A percentile compares a stretch with the other conserved stretches of the same genome.
These are phyloP conservation scores for Autographa pulchrina DNA, from an alignment of 2,888 invertebrate genomes.

Conservation along the genomic window DNA sequence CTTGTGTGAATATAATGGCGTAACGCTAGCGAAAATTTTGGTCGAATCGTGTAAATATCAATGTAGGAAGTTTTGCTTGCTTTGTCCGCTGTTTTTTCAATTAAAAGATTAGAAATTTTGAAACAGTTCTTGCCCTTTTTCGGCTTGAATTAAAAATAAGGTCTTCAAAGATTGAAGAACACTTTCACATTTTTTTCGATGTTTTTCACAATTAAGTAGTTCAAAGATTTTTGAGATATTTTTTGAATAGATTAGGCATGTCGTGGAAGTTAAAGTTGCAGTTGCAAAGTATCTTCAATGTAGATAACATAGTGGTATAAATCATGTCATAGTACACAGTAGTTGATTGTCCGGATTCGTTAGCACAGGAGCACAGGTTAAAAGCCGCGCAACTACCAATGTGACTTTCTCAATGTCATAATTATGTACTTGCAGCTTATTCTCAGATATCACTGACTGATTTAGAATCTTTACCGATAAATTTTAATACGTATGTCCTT, in stretches of 20 bases:
- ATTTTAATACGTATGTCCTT: too few species aligned
- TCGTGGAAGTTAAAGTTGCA: not conserved
- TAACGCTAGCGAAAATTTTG: not conserved
- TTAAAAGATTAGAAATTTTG: too few species aligned
- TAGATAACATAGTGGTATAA: not conserved
- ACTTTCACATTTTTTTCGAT: too few species aligned
- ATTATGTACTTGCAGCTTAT: not conserved
- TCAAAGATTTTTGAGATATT: too few species aligned
- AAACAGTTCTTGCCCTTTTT: too few species aligned
- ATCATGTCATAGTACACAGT: not conserved
- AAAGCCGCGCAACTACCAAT: not conserved
- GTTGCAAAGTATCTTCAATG: not conserved
- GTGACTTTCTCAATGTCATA: constrained; percentile 1
- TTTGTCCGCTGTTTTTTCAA: not conserved
- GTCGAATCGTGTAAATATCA: not conserved
- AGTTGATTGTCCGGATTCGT: not conserved
- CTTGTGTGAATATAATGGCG: not conserved
- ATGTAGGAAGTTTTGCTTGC: not conserved
- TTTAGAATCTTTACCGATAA: not conserved
- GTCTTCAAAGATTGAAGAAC: too few species aligned
- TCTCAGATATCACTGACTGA: not conserved
- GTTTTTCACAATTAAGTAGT: too few species aligned
- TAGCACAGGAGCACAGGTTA: not conserved
- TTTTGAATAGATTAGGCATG: too few species aligned
- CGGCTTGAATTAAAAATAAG: too few species aligned